Evolutionary conservation across 2,888 invertebrate genomes (phyloP).

Genomic region (Hyposoter dolosus): DNA sequence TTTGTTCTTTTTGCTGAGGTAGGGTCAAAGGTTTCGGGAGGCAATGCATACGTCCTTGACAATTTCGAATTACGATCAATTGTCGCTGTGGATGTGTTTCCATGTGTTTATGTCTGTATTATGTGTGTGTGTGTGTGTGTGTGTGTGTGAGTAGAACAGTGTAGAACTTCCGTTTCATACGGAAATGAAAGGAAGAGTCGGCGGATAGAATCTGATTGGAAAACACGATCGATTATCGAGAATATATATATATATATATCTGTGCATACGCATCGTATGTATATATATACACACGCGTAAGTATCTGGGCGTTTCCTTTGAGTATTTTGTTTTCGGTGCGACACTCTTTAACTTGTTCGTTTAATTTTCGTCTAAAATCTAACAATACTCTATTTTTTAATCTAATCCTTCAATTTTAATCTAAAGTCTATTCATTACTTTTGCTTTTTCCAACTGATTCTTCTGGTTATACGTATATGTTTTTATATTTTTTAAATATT

Average conservation of each 20-base stretch:
- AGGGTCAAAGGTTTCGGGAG: slow-evolving; percentile 56
- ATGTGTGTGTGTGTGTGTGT: slow-evolving; percentile 3
- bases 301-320: slow-evolving; percentile 69
- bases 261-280: slow-evolving; percentile 20
- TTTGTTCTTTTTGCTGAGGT: slow-evolving; percentile 48
- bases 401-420: slow-evolving; percentile 59
- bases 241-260: slow-evolving; percentile 45
- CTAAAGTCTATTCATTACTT: slow-evolving; percentile 47
- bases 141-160: slow-evolving; percentile 34
- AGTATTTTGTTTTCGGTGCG: slow-evolving; percentile 54
- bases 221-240: slow-evolving; percentile 63
- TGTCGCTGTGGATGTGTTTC: slow-evolving; percentile 6
- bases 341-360: slow-evolving; percentile 48
- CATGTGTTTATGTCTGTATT: too few relatives aligned
- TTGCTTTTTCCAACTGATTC: slow-evolving; percentile 59
- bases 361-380: slow-evolving; percentile 58
- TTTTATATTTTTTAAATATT: slow-evolving; percentile 5
- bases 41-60: slow-evolving; percentile 54
- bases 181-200: slow-evolving; percentile 65
- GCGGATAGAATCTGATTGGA: slow-evolving; percentile 64
- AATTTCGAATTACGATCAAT: slow-evolving; percentile 54
- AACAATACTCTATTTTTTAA: slow-evolving; percentile 47
- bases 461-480: slow-evolving; percentile 51
- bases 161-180: slow-evolving; percentile 51
- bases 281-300: slow-evolving; percentile 59